A percentile compares a stretch with the other conserved stretches of the same genome.
These are phyloP conservation scores for Cosmorhoe ocellata DNA, from an alignment of 2,888 invertebrate genomes.

Conservation along the genomic window DNA sequence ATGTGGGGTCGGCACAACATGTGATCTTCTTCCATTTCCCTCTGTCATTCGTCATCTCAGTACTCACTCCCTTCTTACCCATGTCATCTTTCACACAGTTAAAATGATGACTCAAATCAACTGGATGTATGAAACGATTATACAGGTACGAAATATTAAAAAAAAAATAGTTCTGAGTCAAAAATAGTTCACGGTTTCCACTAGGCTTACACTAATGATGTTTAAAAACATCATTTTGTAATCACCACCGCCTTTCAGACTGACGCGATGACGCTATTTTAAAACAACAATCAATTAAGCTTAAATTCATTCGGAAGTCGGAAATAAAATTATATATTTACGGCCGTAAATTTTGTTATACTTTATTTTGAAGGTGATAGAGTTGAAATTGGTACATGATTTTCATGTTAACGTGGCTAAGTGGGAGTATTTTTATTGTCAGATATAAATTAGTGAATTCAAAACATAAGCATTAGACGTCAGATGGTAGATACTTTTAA, in stretches of 20 bases:
- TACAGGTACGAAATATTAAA: too few relatives aligned
- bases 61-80: too few relatives aligned
- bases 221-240: conserved; percentile 6
- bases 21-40: too few relatives aligned
- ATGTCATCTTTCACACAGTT: too few relatives aligned
- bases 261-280: conserved; percentile 4
- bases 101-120: too few relatives aligned
- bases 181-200: too few relatives aligned
- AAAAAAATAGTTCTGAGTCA: too few relatives aligned
- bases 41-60: too few relatives aligned
- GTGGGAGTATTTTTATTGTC: conserved; percentile 11
- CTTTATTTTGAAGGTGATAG: neutral
- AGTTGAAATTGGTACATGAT: neutral
- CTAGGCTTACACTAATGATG: conserved; percentile 2
- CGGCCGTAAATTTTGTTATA: neutral
- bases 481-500: too few relatives aligned
- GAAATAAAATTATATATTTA: conserved; percentile 15
- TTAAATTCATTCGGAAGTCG: conserved; percentile 4
- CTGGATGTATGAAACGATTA: too few relatives aligned
- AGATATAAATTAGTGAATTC: neutral
- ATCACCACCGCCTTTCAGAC: neutral
- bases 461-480: conserved; percentile 5
- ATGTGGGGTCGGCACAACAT: too few relatives aligned
- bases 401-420: neutral
- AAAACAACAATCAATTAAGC: conserved; percentile 1